Base-by-base conservation (phyloP, 1,140 invertebrate species). In the Heliconius hewitsoni region DNA sequence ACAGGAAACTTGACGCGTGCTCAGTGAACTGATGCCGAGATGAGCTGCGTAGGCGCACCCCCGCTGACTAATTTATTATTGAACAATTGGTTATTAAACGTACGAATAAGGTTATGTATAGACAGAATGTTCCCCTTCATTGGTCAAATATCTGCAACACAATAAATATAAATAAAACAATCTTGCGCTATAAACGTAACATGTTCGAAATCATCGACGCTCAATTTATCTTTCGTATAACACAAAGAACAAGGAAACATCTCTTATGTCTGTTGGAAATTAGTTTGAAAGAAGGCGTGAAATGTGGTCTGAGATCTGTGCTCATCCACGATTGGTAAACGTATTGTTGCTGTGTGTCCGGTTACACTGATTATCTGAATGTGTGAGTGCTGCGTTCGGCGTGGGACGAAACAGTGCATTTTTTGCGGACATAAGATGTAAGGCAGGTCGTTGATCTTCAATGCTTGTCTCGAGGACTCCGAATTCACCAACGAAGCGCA, bases 381-480 rank as follows among this genome's bases (percentile, higher is more conserved):
- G 92, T 92, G 89, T 89, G 91, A 85, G 88, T 84, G 85, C 82
- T 91, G 89, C 87, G 88, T 89, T 91, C 87, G 86, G 86, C 89
- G 92, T 91, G 91, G 91, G 91, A 90, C 87, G 92, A 87, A 87
- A 82, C 91, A 91, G 85, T 93, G 91, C 92, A 93, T 94, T 94
- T 94, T 94, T 94, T 94, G 92, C 91, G 88, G 86, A 83, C 87
- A 84, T 76, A 86, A 93, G 91, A 94, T 91, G 90, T 92, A 90
- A 90, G 88, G 82, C 82, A 82, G 90, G 90, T 91, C 89, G 83
- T 88, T 89, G 92, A 93, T 90, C 92, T 86, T 81, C 78, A 87
- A 84, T 81, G 87, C 87, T 86, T 86, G 90, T 90, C 92, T 91
- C 90, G 91, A 89, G 86, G 87, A 90, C 87, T 87, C 89, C 87